Evolutionary conservation across 2,113 vertebrate species (phyloP).

Genomic region (Agelaius phoeniceus): DNA sequence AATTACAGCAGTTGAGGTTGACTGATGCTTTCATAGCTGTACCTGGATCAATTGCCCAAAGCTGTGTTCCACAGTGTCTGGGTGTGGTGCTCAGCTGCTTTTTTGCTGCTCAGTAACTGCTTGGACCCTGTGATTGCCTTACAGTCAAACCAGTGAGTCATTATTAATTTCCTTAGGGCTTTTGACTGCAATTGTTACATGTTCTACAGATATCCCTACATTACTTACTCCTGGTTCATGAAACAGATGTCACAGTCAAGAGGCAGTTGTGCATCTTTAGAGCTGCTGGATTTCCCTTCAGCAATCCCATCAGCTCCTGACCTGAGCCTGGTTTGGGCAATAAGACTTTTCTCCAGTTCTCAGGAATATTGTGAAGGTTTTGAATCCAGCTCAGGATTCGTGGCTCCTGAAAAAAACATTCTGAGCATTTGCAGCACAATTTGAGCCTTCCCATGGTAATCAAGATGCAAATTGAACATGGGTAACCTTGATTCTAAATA

Average conservation of each 20-base stretch:
- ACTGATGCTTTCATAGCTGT: not conserved
- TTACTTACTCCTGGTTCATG: not conserved
- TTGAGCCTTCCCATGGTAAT: not conserved
- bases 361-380: not conserved
- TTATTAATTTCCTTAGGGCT: not conserved
- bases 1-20: not conserved
- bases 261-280: not conserved
- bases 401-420: not conserved
- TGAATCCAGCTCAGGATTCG: not conserved
- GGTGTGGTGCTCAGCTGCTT: not conserved
- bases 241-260: not conserved
- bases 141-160: not conserved
- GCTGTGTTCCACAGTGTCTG: not conserved
- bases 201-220: not conserved
- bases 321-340: not conserved
- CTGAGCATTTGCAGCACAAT: not conserved
- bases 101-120: not conserved
- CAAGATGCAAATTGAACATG: not conserved
- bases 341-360: not conserved
- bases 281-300: not conserved
- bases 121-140: not conserved
- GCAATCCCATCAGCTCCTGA: not conserved
- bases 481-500: conserved; percentile 35
- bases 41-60: not conserved
- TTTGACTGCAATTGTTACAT: not conserved